Conservation (phyloP, 1,140 invertebrate genomes). For the Amyelois transitella region DNA sequence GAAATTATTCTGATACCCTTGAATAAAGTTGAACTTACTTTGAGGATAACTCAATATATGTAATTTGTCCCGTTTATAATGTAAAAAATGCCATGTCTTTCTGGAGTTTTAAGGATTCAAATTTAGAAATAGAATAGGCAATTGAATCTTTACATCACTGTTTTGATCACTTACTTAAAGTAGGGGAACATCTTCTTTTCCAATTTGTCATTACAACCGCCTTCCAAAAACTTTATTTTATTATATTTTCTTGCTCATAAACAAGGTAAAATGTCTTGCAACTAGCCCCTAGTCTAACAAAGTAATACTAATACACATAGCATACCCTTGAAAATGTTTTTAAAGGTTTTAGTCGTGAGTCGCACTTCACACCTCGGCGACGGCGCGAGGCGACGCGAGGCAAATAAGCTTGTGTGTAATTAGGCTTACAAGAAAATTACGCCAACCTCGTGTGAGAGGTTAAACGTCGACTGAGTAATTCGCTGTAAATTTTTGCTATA, state of each 20-base stretch:
- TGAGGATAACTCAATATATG: too few species aligned
- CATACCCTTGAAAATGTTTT: slow-evolving; percentile 28
- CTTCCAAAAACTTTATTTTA: too few species aligned
- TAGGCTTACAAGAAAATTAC: slow-evolving; percentile 43
- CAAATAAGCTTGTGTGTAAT: slow-evolving; percentile 40
- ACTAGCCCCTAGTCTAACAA: not conserved
- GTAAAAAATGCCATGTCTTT: too few species aligned
- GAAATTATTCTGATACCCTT: too few species aligned
- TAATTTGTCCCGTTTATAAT: too few species aligned
- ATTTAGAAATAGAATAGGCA: too few species aligned
- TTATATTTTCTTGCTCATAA: not conserved
- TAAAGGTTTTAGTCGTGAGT: slow-evolving; percentile 19
- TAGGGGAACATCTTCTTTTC: too few species aligned
- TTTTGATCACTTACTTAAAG: too few species aligned
- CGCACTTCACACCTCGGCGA: slow-evolving; percentile 21
- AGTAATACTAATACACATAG: slow-evolving; percentile 9
- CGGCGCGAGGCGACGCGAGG: slow-evolving; percentile 7
- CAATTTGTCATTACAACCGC: not conserved
- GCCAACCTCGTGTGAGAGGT: slow-evolving; percentile 3
- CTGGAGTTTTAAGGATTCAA: too few species aligned
- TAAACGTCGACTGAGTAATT: not conserved
- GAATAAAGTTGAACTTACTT: too few species aligned
- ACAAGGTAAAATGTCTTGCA: not conserved
- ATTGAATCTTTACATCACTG: too few species aligned
- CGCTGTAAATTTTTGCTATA: not conserved